Evolutionary conservation across 2,113 vertebrate genomes (phyloP), one percentile per base, ranked within the genome.

Genomic region (Lynx canadensis): DNA sequence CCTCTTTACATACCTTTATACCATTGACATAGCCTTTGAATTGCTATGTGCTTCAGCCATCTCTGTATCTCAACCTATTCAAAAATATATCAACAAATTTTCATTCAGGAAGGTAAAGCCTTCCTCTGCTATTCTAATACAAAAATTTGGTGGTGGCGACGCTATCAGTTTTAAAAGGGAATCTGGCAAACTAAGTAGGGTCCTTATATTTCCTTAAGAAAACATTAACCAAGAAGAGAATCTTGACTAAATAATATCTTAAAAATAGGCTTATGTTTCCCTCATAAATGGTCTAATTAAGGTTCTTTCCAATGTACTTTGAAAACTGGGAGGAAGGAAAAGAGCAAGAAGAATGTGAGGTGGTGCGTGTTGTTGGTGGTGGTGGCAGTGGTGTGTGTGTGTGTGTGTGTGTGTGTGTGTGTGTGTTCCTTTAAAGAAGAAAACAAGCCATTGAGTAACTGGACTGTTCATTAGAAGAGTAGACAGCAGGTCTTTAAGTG

Each of bases 321-420:
- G 14, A 93, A 31, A 69, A 55, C 1, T 50, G 14, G 5, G 29
- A 74, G 41, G n/a, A 82, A 68, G 9, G 31, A 52, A 66, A 73
- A 29, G 2, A 23, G 4, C 1, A 76, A 31, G 19, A 68, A 89
- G 33, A 45, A 0, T 11, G 7, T 63, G 36, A 27, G 4, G 52
- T 23, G 5, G 2, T 18, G 0, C 50, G 21, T 48, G n/a, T 18
- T 18, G 19, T 4, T 57, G 18, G 0, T 41, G 45, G 45, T 9
- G 45, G 45, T 45, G 7, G 45, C 1, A 7, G 45, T 45, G 45
- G 45, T 45, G 45, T 45, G 71, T 78, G n/a, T 48, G 41, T 41
- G 19, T 41, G 7, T 45, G 13, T 65, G 4, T 41, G 23, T 73
- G 31, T 73, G 21, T 69, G 1, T 52, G 27, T 65, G 3, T 63